These are phyloP conservation scores for Teleiodes luculella DNA, from an alignment of 2,888 invertebrate genomes.

Conservation along the genomic window DNA sequence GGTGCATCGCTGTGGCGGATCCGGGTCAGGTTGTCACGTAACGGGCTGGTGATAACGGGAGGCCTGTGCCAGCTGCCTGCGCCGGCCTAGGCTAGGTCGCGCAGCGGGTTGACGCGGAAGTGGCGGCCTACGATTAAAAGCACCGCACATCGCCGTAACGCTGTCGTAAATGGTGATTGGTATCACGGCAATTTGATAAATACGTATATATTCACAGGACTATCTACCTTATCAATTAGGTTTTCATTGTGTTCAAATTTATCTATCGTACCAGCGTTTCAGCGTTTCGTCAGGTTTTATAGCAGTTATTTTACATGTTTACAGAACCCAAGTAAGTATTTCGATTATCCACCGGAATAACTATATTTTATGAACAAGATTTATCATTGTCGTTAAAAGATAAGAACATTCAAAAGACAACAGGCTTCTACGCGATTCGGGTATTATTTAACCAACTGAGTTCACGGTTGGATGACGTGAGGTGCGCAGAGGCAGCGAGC, in stretches of 20 bases:
- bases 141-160: neutral
- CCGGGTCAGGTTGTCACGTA: constrained; percentile 75
- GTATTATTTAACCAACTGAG: constrained; percentile 40
- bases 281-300: no score
- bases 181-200: neutral
- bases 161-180: constrained; percentile 11
- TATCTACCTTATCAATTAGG: no score
- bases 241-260: no score
- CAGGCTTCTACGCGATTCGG: neutral
- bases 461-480: constrained; percentile 57
- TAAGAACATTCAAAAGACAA: neutral
- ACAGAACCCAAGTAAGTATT: no score
- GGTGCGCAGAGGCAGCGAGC: constrained; percentile 38
- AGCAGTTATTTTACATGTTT: no score
- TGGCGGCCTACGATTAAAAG: constrained; percentile 53
- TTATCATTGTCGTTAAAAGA: neutral
- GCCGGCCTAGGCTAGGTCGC: constrained; percentile 54
- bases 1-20: constrained; percentile 39
- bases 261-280: no score
- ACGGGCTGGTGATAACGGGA: constrained; percentile 72
- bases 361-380: no score
- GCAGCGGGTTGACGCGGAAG: constrained; percentile 77
- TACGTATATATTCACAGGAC: no score
- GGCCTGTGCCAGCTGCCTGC: constrained; percentile 24
- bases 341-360: no score